Evolutionary conservation across 1,140 invertebrate genomes (phyloP).

Genomic region (Pemphigus obesinymphae): DNA sequence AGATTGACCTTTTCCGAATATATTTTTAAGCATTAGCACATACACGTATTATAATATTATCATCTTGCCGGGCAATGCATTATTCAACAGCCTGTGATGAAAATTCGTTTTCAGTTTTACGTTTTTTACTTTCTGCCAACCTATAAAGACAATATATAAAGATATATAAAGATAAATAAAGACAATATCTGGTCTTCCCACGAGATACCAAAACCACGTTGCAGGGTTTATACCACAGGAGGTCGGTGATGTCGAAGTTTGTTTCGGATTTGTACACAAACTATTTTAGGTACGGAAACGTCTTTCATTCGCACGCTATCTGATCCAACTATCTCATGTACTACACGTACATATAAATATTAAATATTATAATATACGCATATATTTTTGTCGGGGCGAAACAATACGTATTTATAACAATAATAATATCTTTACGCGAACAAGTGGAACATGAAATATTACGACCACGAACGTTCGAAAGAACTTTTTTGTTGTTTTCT

Average conservation of each 20-base stretch:
- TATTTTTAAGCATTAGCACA: slow-evolving; percentile 1
- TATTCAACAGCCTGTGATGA: neutral
- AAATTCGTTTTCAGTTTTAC: neutral
- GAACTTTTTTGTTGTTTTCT: neutral
- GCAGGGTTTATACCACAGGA: neutral
- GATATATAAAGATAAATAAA: no score
- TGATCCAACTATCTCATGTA: neutral
- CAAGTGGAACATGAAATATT: neutral
- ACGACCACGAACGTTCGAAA: neutral
- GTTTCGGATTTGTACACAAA: neutral
- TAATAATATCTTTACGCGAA: neutral
- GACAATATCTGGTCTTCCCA: neutral
- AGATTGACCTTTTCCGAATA: neutral
- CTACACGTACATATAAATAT: neutral
- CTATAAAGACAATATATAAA: no score
- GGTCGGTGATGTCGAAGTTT: neutral
- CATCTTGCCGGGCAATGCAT: no score
- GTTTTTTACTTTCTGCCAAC: no score
- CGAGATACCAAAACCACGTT: neutral
- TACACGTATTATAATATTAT: no score
- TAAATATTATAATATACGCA: neutral
- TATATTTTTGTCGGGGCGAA: neutral
- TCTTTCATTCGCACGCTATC: neutral
- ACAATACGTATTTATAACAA: neutral
- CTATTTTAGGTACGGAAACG: neutral